Evolutionary conservation across 2,888 invertebrate genomes (phyloP).

Genomic region (Azorinus chamasolen): DNA sequence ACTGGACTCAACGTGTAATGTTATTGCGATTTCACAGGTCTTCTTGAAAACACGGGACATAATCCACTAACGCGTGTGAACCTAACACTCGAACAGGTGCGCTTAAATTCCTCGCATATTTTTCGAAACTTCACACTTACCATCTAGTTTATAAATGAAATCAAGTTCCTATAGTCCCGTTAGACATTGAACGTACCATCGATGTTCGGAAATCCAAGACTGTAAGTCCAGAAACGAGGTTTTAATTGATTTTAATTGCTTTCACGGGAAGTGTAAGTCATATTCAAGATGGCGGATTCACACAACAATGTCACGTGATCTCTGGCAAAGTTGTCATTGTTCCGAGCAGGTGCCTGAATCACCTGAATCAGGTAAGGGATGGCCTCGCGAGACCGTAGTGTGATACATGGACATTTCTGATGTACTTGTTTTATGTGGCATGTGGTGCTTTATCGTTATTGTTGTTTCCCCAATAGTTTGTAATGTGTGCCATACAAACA

Average conservation of each 20-base stretch:
- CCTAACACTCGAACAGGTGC: conserved; percentile 51
- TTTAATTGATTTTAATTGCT: conserved; percentile 1
- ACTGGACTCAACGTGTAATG: background rate
- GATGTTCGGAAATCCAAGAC: background rate
- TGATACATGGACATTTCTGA: too few relatives aligned
- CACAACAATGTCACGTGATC: conserved; percentile 68
- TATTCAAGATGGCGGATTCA: conserved; percentile 75
- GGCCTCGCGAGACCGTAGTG: too few relatives aligned
- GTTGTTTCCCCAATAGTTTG: too few relatives aligned
- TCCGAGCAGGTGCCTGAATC: conserved; percentile 53
- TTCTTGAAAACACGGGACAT: background rate
- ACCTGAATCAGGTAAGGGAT: conserved; percentile 52
- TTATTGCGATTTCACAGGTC: background rate
- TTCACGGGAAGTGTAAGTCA: conserved; percentile 70
- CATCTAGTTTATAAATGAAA: conserved; percentile 28
- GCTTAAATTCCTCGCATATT: conserved; percentile 58
- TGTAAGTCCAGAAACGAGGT: background rate
- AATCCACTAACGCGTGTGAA: conserved; percentile 32
- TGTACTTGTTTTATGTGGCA: too few relatives aligned
- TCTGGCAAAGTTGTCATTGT: conserved; percentile 43
- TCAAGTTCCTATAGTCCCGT: too few relatives aligned
- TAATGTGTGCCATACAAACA: too few relatives aligned
- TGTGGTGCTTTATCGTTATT: too few relatives aligned
- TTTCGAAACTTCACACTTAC: conserved; percentile 43
- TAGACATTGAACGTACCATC: too few relatives aligned